Base-by-base conservation (phyloP, 2,888 invertebrate species). In the Cantharis lateralis region DNA sequence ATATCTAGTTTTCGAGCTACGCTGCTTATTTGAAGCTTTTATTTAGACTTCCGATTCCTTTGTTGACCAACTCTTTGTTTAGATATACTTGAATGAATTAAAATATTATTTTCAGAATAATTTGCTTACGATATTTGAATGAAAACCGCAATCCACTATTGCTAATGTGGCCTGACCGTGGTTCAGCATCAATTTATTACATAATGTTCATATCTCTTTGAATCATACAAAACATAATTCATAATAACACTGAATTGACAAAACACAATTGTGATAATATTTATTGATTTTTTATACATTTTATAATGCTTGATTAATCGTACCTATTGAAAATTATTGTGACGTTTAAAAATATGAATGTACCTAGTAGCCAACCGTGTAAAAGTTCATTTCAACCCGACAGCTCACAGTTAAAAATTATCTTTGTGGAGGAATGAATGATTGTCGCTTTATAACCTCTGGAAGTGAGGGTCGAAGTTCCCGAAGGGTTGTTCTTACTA, bases 401-500 rank as follows among this genome's bases (percentile, higher is more conserved):
- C 13, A 13, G 32, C 32, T n/a, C 13, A 32, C 13, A 32, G 13
- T 32, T 32, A 32, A 32, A 32, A 32, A 32, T 32, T 32, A 32
- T 32, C 13, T 11, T 13, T 64, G 73, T 73, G 68, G 68, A 73
- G 73, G 73, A 73, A 73, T 73, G 73, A 73, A 69, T 68, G 68
- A 68, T 62, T 61, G 61, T 62, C 62, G 62, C 24, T 48, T 18
- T 72, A n/a, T 20, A 71, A 72, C 72, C 68, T 73, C 62, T 26
- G 62, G 28, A 18, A 62, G 68, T 24, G 64, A 32, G 74, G 77
- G 74, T 77, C 74, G 74, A 62, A 70, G 73, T 68, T 72, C 68
- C 66, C 48, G 26, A 69, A 62, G 78, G 78, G 78, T 73, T 75
- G 63, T 48, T 72, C 64, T 62, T 28, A 73, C 70, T 78, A 75